Percentiles rank a stretch among this genome's conserved stretches.
Conservation (phyloP, 1,140 invertebrate genomes). For the Akabosia matsudoensis region DNA sequence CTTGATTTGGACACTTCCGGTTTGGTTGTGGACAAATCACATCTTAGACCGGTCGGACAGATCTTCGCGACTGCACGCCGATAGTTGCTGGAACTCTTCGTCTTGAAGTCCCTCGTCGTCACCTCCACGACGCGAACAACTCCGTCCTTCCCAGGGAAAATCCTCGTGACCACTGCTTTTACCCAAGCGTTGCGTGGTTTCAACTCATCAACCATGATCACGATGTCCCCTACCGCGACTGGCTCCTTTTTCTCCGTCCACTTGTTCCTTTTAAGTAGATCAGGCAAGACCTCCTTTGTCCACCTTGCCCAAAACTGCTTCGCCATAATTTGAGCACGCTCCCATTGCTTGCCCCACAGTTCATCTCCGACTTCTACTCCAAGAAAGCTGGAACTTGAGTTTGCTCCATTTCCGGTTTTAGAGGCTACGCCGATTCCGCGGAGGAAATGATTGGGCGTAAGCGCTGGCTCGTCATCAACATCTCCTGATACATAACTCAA, state of each 20-base stretch:
- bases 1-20: neutral
- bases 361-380: neutral
- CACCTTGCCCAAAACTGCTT: neutral
- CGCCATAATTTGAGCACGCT: neutral
- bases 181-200: neutral
- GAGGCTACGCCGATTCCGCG: neutral
- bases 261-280: neutral
- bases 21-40: neutral
- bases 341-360: neutral
- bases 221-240: neutral
- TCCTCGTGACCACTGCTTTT: neutral
- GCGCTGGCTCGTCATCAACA: neutral
- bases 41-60: neutral
- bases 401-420: neutral
- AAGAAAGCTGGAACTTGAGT: neutral
- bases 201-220: neutral
- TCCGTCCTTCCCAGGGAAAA: neutral
- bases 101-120: neutral
- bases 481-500: conserved; percentile 42
- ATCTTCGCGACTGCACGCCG: neutral
- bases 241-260: neutral
- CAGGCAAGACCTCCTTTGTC: neutral
- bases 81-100: neutral
- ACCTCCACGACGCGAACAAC: neutral
- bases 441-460: neutral